Evolutionary conservation across 2,888 invertebrate genomes (phyloP).

Genomic region (Torymus auratus): DNA sequence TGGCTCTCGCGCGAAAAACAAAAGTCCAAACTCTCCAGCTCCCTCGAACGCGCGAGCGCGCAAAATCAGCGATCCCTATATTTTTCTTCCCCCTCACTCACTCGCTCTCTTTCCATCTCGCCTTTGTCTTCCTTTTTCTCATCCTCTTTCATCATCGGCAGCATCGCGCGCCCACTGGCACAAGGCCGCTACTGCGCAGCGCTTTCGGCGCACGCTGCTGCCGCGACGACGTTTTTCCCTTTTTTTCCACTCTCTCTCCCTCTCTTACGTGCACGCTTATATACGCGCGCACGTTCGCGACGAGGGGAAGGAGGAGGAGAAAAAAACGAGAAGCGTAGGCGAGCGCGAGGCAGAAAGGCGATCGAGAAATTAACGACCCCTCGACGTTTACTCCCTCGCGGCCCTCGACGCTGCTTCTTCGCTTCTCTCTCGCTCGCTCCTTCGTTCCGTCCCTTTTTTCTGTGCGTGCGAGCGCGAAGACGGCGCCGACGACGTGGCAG

Average conservation of each 20-base stretch:
- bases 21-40: not conserved
- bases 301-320: constrained; percentile 66
- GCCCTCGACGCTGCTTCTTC: constrained; percentile 33
- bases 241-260: constrained; percentile 2
- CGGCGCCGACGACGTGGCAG: not conserved
- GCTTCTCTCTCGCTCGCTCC: not conserved
- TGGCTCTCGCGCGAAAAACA: not conserved
- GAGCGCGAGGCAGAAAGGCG: constrained; percentile 65
- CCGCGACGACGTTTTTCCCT: constrained; percentile 20
- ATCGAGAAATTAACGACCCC: constrained; percentile 72
- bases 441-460: not conserved
- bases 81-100: not conserved
- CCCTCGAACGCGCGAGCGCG: not conserved
- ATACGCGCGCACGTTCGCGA: constrained; percentile 18
- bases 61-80: constrained; percentile 42
- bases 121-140: constrained; percentile 19
- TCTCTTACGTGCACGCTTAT: not conserved
- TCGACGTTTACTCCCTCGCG: constrained; percentile 62
- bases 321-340: constrained; percentile 56
- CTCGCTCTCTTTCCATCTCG: not conserved
- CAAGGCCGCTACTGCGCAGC: constrained; percentile 47
- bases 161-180: constrained; percentile 24
- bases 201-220: constrained; percentile 44
- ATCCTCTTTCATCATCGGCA: constrained; percentile 32
- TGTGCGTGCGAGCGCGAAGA: not conserved